Conservation (phyloP, 2,113 vertebrate genomes). For the Neolamprologus devosi region DNA sequence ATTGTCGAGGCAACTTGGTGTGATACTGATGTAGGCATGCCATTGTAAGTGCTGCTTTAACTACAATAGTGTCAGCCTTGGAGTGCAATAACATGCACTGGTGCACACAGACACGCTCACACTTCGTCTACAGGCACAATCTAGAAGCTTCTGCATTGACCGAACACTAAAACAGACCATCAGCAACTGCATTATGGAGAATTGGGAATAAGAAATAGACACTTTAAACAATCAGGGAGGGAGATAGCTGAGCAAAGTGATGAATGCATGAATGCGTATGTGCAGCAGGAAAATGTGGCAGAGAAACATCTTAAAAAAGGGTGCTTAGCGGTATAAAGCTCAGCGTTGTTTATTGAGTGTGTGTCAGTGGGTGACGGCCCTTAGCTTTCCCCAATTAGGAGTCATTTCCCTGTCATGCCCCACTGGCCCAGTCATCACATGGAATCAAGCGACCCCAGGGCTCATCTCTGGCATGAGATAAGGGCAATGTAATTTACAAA, state of each 20-base stretch:
- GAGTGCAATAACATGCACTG: conserved; percentile 26
- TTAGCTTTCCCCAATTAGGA: conserved; percentile 59
- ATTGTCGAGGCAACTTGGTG: neutral
- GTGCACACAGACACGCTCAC: conserved; percentile 6
- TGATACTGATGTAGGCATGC: neutral
- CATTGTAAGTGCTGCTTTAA: neutral
- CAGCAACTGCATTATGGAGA: conserved; percentile 1
- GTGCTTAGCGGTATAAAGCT: conserved; percentile 14
- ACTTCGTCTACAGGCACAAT: conserved; percentile 5
- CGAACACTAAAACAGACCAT: conserved; percentile 24
- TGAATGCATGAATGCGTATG: neutral
- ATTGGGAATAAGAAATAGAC: conserved; percentile 17
- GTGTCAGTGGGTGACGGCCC: conserved; percentile 50
- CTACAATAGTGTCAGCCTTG: neutral
- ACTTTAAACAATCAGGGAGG: conserved; percentile 23
- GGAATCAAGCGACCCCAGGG: conserved; percentile 30
- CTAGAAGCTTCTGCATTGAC: conserved; percentile 27
- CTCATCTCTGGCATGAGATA: conserved; percentile 49
- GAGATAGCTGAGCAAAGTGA: neutral
- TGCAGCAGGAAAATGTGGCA: neutral
- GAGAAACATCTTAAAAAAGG: neutral
- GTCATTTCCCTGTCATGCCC: conserved; percentile 52
- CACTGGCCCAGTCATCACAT: conserved; percentile 33
- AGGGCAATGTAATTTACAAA: conserved; percentile 50
- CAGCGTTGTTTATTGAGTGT: conserved; percentile 50